phyloP scores from a whole-genome alignment of 1,140 invertebrate species.

The Bombus breviceps region DNA sequence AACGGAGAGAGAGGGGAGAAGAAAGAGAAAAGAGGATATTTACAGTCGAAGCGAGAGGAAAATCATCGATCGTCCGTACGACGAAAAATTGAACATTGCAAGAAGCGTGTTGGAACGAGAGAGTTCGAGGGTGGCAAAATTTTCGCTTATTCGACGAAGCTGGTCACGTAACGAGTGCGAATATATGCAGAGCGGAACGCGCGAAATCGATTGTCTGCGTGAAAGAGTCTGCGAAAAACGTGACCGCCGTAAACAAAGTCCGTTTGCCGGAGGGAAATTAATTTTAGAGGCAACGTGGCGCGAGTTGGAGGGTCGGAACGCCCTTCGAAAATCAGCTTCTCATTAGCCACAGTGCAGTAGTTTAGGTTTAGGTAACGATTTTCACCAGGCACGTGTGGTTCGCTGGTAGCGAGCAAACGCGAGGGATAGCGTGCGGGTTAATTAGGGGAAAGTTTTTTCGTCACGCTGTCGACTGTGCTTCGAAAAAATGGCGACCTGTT shows the following conservation, averaged over 20 bases:
- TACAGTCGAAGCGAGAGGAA: background rate
- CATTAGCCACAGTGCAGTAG: background rate
- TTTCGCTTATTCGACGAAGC: slow-evolving; percentile 62
- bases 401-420: background rate
- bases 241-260: slow-evolving; percentile 39
- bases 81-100: background rate
- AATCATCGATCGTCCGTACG: slow-evolving; percentile 8
- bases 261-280: slow-evolving; percentile 30
- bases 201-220: slow-evolving; percentile 45
- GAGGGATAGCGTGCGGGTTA: slow-evolving; percentile 9
- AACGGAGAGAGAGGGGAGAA: accelerated
- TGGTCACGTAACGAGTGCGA: slow-evolving; percentile 56
- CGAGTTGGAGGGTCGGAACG: background rate
- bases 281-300: background rate
- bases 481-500: background rate
- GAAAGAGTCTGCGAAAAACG: slow-evolving; percentile 42
- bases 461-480: background rate
- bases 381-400: background rate
- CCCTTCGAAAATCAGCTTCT: slow-evolving; percentile 42
- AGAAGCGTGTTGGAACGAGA: too few species aligned
- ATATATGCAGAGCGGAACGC: slow-evolving; percentile 40
- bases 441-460: slow-evolving; percentile 22
- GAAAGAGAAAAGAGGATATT: background rate
- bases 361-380: slow-evolving; percentile 13
- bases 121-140: background rate